Conservation (phyloP, 2,113 vertebrate genomes). For the Tachycineta bicolor region DNA sequence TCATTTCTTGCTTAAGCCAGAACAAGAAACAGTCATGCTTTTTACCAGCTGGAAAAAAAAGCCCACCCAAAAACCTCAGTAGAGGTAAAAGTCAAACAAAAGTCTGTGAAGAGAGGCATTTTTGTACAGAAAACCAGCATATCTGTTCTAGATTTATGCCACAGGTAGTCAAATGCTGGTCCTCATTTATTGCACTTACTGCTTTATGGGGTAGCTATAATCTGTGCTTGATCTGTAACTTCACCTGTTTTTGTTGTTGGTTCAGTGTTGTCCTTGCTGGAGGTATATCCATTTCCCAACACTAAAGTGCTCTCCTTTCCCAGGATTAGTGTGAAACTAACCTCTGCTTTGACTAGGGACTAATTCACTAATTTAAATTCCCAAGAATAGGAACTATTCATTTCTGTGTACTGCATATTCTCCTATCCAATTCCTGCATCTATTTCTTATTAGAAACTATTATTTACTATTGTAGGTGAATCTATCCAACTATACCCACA, state of each 20-base stretch:
- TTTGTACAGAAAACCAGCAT: neutral
- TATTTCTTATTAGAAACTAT: neutral
- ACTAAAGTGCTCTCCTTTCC: neutral
- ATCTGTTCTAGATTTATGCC: neutral
- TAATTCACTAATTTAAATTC: neutral
- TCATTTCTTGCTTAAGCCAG: neutral
- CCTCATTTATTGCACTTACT: neutral
- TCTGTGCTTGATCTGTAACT: neutral
- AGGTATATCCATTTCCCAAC: neutral
- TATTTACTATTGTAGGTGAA: neutral
- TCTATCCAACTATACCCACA: neutral
- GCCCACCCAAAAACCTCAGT: neutral
- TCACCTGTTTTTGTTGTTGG: neutral
- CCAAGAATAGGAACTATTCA: neutral
- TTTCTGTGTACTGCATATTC: neutral
- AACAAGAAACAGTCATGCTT: neutral
- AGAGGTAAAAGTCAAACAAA: neutral
- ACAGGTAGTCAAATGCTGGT: neutral
- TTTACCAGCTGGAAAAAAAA: accelerated
- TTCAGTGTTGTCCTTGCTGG: neutral
- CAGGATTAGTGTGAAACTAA: neutral
- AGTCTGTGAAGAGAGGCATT: neutral
- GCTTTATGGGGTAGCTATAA: neutral
- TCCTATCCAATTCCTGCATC: neutral
- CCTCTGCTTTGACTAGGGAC: neutral